Percentiles rank a stretch among this genome's conserved stretches.
Evolutionary conservation across 1,140 invertebrate species (phyloP).

Genomic region (Nylanderia fulva): DNA sequence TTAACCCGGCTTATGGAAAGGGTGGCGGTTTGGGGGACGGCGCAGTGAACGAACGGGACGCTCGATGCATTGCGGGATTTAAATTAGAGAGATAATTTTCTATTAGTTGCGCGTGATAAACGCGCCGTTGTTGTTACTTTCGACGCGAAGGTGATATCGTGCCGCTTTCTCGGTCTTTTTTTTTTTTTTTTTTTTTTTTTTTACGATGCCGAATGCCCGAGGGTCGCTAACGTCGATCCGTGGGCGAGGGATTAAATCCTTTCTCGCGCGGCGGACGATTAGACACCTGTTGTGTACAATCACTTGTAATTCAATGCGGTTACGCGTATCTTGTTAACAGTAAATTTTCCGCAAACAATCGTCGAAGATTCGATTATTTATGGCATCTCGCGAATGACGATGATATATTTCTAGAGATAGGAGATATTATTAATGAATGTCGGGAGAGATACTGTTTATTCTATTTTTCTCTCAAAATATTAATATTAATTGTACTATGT

Average conservation of each 20-base stretch:
- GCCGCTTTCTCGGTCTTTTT: slow-evolving; percentile 22
- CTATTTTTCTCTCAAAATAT: too few relatives aligned
- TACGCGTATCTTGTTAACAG: slow-evolving; percentile 40
- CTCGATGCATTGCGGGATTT: slow-evolving; percentile 69
- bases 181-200: slow-evolving; percentile 43
- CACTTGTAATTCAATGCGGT: slow-evolving; percentile 53
- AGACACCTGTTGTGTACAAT: slow-evolving; percentile 58
- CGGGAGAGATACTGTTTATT: not conserved
- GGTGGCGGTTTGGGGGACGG: slow-evolving; percentile 33
- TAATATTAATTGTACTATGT: too few relatives aligned
- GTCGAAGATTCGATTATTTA: not conserved
- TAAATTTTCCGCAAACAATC: slow-evolving; percentile 34
- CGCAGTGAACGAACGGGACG: slow-evolving; percentile 76
- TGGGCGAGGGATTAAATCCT: slow-evolving; percentile 54
- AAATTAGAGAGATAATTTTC: slow-evolving; percentile 77
- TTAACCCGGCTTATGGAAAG: slow-evolving; percentile 71
- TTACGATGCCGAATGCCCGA: slow-evolving; percentile 30
- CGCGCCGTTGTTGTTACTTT: slow-evolving; percentile 71
- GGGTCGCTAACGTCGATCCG: slow-evolving; percentile 32
- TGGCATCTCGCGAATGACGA: not conserved
- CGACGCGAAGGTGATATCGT: slow-evolving; percentile 46
- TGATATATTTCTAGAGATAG: not conserved
- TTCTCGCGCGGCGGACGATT: slow-evolving; percentile 5
- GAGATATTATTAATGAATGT: not conserved
- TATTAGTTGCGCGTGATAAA: slow-evolving; percentile 75